Conservation (phyloP, 2,888 invertebrate genomes). For the Pecten maximus region DNA sequence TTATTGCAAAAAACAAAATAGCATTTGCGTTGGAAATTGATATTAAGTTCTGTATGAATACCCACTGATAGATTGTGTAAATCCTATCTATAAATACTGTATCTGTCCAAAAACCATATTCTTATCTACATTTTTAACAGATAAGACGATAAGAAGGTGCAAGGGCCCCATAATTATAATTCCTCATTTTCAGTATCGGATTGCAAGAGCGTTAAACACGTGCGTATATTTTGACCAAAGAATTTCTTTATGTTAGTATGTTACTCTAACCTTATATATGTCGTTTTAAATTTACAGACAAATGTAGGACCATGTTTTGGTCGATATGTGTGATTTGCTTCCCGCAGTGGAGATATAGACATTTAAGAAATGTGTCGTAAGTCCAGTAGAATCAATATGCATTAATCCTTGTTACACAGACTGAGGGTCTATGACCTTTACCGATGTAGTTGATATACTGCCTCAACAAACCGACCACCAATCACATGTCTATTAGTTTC, state of each 20-base stretch:
- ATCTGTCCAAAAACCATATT: no score
- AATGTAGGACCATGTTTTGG: not conserved
- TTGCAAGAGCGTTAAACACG: no score
- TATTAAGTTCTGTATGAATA: no score
- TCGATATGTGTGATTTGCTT: not conserved
- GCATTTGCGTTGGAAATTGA: no score
- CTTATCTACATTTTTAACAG: no score
- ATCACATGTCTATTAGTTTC: not conserved
- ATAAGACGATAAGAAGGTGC: no score
- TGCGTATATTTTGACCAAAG: not conserved
- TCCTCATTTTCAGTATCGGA: no score
- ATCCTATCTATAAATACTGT: no score
- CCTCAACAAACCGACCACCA: not conserved
- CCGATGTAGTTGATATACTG: not conserved
- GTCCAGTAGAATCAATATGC: not conserved
- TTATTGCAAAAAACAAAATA: no score
- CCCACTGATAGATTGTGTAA: no score
- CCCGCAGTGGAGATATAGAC: not conserved
- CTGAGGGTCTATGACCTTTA: not conserved
- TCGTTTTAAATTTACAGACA: not conserved
- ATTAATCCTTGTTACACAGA: not conserved
- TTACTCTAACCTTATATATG: not conserved
- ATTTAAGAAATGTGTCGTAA: not conserved
- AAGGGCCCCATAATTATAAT: no score
- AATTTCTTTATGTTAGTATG: no score